Conservation (phyloP, 2,797 vertebrate species). For the Melanotaenia parkinsoni region DNA sequence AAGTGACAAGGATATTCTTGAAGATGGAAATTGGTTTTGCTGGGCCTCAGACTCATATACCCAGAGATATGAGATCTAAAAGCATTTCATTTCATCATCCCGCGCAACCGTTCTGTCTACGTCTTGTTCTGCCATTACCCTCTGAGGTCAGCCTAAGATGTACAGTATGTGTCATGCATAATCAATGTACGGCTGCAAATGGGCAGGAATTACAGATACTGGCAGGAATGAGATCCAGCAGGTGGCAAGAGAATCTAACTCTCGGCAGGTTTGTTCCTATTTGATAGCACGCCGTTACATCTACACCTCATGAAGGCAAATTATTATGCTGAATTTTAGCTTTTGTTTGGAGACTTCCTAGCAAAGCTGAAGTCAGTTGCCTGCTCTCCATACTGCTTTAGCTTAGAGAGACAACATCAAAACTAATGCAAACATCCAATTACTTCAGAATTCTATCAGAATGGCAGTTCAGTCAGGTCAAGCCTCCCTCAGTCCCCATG, state of each 20-base stretch:
- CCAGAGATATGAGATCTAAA: constrained; percentile 17
- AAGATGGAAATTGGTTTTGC: constrained; percentile 42
- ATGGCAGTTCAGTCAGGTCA: constrained; percentile 7
- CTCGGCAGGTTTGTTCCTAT: constrained; percentile 40
- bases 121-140: constrained; percentile 29
- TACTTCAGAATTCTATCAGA: background rate
- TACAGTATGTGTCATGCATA: constrained; percentile 49
- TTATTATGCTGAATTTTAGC: constrained; percentile 21
- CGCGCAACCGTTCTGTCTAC: constrained; percentile 28
- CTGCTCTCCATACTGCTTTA: background rate
- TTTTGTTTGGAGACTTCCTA: constrained; percentile 33
- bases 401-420: background rate
- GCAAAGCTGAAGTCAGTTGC: background rate
- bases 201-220: constrained; percentile 39
- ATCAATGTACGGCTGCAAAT: constrained; percentile 38
- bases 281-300: constrained; percentile 38
- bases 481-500: background rate
- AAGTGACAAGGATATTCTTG: constrained; percentile 24
- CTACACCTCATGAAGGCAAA: constrained; percentile 42
- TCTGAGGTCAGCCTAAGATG: constrained; percentile 53
- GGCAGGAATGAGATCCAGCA: constrained; percentile 55
- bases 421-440: background rate
- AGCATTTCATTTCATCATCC: constrained; percentile 44
- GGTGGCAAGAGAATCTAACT: constrained; percentile 48
- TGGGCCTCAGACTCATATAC: constrained; percentile 14